These are phyloP conservation scores for Galbula dea DNA, from an alignment of 2,113 vertebrate species.

Conservation along the genomic window DNA sequence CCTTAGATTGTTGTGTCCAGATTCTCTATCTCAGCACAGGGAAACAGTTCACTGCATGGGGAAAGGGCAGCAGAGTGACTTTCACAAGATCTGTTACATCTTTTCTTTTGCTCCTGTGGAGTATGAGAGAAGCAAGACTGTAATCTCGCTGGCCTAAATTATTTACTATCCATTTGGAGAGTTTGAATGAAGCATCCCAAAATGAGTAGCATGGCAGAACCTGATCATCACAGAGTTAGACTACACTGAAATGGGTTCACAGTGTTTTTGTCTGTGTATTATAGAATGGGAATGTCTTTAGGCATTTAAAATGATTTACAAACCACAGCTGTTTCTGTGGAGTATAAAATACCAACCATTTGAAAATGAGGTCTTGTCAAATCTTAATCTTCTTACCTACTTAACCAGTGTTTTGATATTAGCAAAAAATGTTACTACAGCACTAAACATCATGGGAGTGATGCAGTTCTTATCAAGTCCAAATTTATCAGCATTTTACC, in stretches of 20 bases:
- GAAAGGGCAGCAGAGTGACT: neutral
- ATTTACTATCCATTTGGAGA: neutral
- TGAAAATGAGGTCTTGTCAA: conserved; percentile 45
- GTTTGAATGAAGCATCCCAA: neutral
- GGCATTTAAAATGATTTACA: conserved; percentile 16
- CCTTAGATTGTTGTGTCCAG: neutral
- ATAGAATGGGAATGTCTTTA: neutral
- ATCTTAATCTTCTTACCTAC: conserved; percentile 35
- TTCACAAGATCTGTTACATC: neutral
- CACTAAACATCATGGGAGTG: neutral
- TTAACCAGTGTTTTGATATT: conserved; percentile 13
- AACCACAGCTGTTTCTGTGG: neutral
- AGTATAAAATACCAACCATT: conserved; percentile 12
- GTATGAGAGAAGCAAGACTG: neutral
- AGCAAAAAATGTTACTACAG: neutral
- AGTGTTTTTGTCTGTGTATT: neutral
- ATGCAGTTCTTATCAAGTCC: neutral
- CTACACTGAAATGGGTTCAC: neutral
- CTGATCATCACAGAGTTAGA: neutral
- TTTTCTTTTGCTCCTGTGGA: neutral
- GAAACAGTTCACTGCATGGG: neutral
- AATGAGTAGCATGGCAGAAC: neutral
- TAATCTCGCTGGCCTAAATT: neutral
- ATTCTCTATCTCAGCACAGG: neutral
- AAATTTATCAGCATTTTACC: neutral